A percentile compares a stretch with the other conserved stretches of the same genome.
phyloP scores from a whole-genome alignment of 2,113 vertebrate genomes.

The Amia ocellicauda region DNA sequence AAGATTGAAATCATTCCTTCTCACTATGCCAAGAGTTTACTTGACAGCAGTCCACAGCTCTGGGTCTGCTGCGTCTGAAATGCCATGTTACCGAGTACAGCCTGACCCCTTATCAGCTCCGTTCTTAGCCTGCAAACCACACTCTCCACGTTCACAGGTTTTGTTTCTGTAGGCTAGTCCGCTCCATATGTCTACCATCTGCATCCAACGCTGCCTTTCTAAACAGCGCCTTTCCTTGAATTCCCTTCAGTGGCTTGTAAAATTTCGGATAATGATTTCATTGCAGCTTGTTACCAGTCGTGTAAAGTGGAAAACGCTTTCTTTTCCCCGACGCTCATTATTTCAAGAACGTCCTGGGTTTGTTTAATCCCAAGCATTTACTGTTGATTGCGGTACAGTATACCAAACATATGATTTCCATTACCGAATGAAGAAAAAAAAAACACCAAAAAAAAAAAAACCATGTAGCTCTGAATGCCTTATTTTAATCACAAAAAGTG shows the following conservation, averaged over 20 bases:
- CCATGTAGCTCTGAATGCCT: too few relatives aligned
- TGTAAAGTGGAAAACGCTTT: slow-evolving; percentile 25
- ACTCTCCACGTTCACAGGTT: slow-evolving; percentile 2
- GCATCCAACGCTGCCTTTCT: slow-evolving; percentile 3
- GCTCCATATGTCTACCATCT: slow-evolving; percentile 34
- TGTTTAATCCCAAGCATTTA: slow-evolving; percentile 11
- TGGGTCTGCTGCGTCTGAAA: neutral
- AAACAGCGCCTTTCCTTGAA: slow-evolving; percentile 32
- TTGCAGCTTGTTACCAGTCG: slow-evolving; percentile 37
- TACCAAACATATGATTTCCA: neutral
- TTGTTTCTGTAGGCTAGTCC: slow-evolving; percentile 14
- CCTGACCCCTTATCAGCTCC: neutral
- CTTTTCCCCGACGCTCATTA: slow-evolving; percentile 24
- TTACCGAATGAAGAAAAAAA: neutral
- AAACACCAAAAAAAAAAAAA: neutral
- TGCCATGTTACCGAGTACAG: neutral
- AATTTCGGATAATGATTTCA: slow-evolving; percentile 51
- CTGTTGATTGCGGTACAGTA: neutral
- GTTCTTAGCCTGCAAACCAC: slow-evolving; percentile 4
- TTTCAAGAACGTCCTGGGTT: neutral
- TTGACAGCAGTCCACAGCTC: neutral
- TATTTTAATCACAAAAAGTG: too few relatives aligned
- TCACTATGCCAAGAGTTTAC: neutral
- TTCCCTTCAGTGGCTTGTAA: slow-evolving; percentile 32
- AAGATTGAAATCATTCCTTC: neutral